Conservation (phyloP, 2,797 vertebrate species). For the Peromyscus melanophrys region DNA sequence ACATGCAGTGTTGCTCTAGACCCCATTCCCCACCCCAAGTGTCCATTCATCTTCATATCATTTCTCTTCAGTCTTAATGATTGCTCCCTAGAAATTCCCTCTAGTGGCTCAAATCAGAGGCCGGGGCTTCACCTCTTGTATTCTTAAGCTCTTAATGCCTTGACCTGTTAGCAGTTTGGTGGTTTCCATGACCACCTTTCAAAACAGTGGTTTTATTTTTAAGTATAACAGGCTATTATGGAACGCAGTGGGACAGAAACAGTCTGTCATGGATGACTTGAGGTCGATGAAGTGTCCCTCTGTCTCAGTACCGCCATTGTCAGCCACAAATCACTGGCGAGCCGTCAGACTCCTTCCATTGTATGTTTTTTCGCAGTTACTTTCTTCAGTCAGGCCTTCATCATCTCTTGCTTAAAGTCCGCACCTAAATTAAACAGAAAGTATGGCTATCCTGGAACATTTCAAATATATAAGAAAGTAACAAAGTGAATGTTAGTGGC, state of each 20-base stretch:
- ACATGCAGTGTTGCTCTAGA: not conserved
- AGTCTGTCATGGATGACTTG: not conserved
- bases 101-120: not conserved
- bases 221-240: not conserved
- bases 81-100: not conserved
- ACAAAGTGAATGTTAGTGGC: not conserved
- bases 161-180: not conserved
- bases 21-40: not conserved
- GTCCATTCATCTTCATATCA: not conserved
- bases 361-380: not conserved
- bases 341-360: not conserved
- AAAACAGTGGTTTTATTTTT: not conserved
- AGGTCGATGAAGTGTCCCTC: not conserved
- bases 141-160: not conserved
- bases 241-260: not conserved
- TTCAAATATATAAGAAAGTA: not conserved
- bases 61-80: constrained; percentile 56
- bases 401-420: constrained; percentile 18
- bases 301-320: not conserved
- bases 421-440: not conserved
- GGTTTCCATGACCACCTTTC: not conserved
- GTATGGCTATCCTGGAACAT: not conserved
- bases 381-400: not conserved
- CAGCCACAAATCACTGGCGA: not conserved
- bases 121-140: not conserved